Conservation (phyloP, 2,113 vertebrate genomes). For the Delphinapterus leucas region DNA sequence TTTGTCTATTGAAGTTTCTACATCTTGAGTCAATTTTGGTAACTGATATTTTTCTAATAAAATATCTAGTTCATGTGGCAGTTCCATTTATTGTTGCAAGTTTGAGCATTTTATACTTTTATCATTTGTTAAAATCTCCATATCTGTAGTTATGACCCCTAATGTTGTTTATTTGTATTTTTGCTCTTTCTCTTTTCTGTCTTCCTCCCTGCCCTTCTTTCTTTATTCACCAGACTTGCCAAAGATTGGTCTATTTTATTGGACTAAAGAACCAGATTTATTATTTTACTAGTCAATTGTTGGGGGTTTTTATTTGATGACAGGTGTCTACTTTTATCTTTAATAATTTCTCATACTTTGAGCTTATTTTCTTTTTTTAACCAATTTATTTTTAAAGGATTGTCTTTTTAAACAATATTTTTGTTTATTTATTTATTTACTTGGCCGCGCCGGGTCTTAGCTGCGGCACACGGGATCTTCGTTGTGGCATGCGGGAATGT, state of each 20-base stretch:
- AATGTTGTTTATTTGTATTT: not conserved
- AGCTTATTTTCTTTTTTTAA: not conserved
- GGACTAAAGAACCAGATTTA: not conserved
- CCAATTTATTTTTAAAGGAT: not conserved
- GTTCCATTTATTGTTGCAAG: not conserved
- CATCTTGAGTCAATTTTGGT: not conserved
- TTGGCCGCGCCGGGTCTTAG: no score
- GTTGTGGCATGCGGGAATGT: no score
- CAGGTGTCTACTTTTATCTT: not conserved
- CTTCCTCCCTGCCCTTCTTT: not conserved
- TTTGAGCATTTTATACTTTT: not conserved
- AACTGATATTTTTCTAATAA: not conserved
- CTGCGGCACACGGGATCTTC: no score
- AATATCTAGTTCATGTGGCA: not conserved
- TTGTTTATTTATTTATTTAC: no score
- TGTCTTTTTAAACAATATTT: no score
- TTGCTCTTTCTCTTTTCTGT: not conserved
- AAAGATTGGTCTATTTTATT: not conserved
- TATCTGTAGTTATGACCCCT: not conserved
- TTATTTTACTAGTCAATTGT: not conserved
- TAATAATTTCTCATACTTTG: not conserved
- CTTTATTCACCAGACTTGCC: not conserved
- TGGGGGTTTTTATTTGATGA: not conserved
- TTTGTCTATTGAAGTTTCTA: not conserved
- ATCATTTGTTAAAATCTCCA: not conserved